A percentile compares a stretch with the other conserved stretches of the same genome.
Conservation (phyloP, 2,888 invertebrate genomes). For the Sicus ferrugineus region DNA sequence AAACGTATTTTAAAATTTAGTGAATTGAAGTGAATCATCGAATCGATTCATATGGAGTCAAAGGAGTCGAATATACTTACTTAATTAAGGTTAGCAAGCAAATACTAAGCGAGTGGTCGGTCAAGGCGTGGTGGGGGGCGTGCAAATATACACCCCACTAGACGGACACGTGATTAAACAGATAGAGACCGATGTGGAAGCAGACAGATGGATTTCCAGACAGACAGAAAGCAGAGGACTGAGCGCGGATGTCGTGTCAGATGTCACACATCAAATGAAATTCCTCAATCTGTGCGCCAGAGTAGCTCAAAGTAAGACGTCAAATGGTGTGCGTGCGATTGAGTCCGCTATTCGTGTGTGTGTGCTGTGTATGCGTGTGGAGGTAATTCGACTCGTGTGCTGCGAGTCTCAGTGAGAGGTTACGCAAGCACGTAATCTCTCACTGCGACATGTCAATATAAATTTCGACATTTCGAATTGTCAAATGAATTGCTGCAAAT, state of each 20-base stretch:
- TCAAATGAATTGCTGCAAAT: slow-evolving; percentile 23
- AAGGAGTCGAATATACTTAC: no score
- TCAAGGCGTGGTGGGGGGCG: no score
- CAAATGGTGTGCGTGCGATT: not conserved
- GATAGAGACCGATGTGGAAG: not conserved
- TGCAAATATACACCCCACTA: no score
- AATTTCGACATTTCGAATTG: slow-evolving; percentile 33
- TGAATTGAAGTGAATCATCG: no score
- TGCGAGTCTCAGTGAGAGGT: slow-evolving; percentile 8
- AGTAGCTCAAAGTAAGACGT: no score
- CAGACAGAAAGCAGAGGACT: not conserved
- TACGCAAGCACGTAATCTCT: slow-evolving; percentile 33
- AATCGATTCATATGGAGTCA: no score
- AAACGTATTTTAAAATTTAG: no score
- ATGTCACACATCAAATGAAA: slow-evolving; percentile 32
- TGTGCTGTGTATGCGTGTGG: not conserved
- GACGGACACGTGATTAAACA: not conserved
- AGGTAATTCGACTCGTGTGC: slow-evolving; percentile 25
- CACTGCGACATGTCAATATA: slow-evolving; percentile 32
- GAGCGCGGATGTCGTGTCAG: slow-evolving; percentile 8
- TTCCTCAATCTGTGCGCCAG: slow-evolving; percentile 11
- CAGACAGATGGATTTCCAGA: not conserved
- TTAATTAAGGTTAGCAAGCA: no score
- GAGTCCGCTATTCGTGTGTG: not conserved
- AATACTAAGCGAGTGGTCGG: no score